These are phyloP conservation scores for Orussus abietinus DNA, from an alignment of 1,140 invertebrate genomes.

Conservation along the genomic window DNA sequence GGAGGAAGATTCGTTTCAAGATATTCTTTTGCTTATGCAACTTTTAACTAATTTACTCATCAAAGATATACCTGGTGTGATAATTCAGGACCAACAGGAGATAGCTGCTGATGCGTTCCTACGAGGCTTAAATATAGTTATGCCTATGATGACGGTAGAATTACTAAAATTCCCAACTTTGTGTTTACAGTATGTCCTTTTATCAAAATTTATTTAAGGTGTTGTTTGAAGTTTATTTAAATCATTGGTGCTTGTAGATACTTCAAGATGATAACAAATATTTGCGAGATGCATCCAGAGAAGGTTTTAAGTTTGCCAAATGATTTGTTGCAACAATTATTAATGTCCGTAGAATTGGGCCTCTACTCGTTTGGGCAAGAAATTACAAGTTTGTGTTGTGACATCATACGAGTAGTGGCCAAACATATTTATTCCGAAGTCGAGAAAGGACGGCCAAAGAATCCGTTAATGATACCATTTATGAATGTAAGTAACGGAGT, in stretches of 20 bases:
- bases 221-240: constrained; percentile 4
- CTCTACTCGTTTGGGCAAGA: constrained; percentile 65
- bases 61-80: constrained; percentile 68
- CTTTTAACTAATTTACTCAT: constrained; percentile 67
- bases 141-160: constrained; percentile 74
- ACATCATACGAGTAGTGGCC: constrained; percentile 60
- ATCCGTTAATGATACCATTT: constrained; percentile 61
- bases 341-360: constrained; percentile 66
- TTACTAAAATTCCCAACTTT: constrained; percentile 68
- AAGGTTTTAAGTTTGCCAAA: constrained; percentile 57
- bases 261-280: constrained; percentile 61
- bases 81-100: constrained; percentile 13
- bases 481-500: constrained; percentile 62
- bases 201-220: constrained; percentile 2
- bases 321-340: constrained; percentile 58
- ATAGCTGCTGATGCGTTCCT: constrained; percentile 64
- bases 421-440: constrained; percentile 46
- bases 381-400: constrained; percentile 61
- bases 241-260: constrained; percentile 38
- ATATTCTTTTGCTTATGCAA: constrained; percentile 69
- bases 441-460: constrained; percentile 45
- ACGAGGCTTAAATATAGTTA: constrained; percentile 67
- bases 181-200: constrained; percentile 58
- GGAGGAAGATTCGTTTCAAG: constrained; percentile 70
- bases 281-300: constrained; percentile 67